Evolutionary conservation across 2,888 invertebrate species (phyloP), one percentile per base, ranked within the genome.

Genomic region (Lasioglossum lativentre): DNA sequence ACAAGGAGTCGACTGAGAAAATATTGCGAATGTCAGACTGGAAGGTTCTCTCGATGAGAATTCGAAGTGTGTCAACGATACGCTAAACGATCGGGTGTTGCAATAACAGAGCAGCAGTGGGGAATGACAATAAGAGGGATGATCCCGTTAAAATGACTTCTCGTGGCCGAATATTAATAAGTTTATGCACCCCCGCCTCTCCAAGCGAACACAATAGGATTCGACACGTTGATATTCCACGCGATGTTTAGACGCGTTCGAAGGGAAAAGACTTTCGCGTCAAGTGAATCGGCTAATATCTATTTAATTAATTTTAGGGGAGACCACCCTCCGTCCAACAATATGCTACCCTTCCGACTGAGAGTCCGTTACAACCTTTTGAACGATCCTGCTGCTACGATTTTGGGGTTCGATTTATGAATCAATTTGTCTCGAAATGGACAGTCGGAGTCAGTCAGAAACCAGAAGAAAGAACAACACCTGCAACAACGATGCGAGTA

Each of bases 241-340:
- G 80, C 79, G 78, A 86, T 90, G 91, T 88, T 90, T 91, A 91
- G 89, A 88, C 82, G 88, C 79, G 74, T 82, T 63, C 73, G 75
- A 86, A 87, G 84, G 80, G 84, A 80, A 83, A 75, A 72, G 68
- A 40, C 42, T 73, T 76, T 85, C 82, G 86, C 90, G 92, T 92
- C 91, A 92, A 95, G 93, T 93, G 93, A 94, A 89, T 93, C 92
- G 90, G 85, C 92, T 95, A 95, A 95, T 95, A 94, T 94, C 91
- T 91, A 92, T 94, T 95, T 94, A 94, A 95, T 95, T 94, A 94
- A 94, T 95, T 93, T 38, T 91, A 78, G 86, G 87, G 88, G 83
- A 71, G 56, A 73, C 74, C 75, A 59, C 87, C 85, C 90, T 85
- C 83, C 86, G 84, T 88, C 80, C 86, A 81, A 89, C 91, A 91